Evolutionary conservation across 2,113 vertebrate genomes (phyloP), one percentile per base, ranked within the genome.

Genomic region (Scomber scombrus): DNA sequence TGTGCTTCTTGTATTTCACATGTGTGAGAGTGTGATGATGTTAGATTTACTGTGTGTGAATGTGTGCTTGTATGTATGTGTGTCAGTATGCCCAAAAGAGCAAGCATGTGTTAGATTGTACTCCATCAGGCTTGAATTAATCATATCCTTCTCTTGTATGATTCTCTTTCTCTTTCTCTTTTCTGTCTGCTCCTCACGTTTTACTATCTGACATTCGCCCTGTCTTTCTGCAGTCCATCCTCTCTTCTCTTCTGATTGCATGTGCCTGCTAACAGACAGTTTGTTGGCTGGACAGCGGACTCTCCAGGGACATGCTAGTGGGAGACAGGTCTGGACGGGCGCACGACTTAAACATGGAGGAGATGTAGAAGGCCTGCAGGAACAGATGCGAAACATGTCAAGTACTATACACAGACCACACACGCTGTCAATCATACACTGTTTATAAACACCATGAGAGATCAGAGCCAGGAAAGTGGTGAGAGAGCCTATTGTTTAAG

Each of bases 281-380:
- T 75, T 96, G 95, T 76, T 94, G 91, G 89, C 93, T 95, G 90
- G 94, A 95, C 87, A 94, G 90, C 10, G 95, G 95, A 77, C 92
- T 96, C 78, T 96, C 95, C 75, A 95, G 84, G 62, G 91, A 92
- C 77, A 88, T 70, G 60, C 79, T 84, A 2, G 88, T 85, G 52
- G 89, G 86, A 14, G 91, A 89, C 79, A 81, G 40, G 71, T 92
- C 89, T 55, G 83, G 73, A 78, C 78, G 86, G 67, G 91, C 45
- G 29, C 89, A 88, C 18, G 76, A 89, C 70, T 93, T 95, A 82
- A 96, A 97, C 95, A 96, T 94, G 85, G 92, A 93, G 21, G 96
- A 96, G 86, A 96, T 94, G 84, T 93, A 90, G 90, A 96, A 96
- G 15, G 94, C 95, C 95, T 96, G 89, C 4, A 81, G 77, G 68